phyloP scores from a whole-genome alignment of 2,113 vertebrate species.

The Hemichromis elongatus region DNA sequence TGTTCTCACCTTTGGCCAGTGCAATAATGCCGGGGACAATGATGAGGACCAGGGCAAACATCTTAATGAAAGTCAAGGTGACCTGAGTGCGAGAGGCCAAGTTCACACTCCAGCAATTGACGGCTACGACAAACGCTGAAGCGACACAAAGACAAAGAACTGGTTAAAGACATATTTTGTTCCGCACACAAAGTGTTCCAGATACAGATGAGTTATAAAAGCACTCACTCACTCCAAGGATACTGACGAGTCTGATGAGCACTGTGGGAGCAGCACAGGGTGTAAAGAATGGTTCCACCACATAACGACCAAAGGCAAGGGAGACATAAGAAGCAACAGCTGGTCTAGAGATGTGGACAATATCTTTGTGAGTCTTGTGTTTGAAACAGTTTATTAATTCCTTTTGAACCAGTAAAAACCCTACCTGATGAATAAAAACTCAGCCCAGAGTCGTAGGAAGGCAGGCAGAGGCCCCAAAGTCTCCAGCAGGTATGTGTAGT shows the following conservation, averaged over 20 bases:
- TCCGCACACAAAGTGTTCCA: background rate
- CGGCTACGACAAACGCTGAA: constrained; percentile 74
- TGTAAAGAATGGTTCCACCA: constrained; percentile 80
- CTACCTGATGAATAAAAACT: constrained; percentile 81
- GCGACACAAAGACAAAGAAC: background rate
- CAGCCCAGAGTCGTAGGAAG: constrained; percentile 83
- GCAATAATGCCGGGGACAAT: constrained; percentile 82
- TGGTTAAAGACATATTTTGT: background rate
- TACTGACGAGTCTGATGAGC: constrained; percentile 76
- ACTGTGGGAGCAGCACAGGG: constrained; percentile 77
- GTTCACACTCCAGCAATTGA: constrained; percentile 87
- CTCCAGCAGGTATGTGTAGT: constrained; percentile 86
- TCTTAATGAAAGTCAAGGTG: constrained; percentile 76
- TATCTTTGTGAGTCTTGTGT: background rate
- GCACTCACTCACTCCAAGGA: constrained; percentile 83
- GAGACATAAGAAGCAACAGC: constrained; percentile 78
- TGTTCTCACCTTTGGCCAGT: constrained; percentile 74
- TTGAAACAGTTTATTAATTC: background rate
- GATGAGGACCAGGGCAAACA: constrained; percentile 79
- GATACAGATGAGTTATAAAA: background rate
- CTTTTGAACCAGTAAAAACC: background rate
- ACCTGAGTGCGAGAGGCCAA: constrained; percentile 78
- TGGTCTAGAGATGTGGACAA: constrained; percentile 68
- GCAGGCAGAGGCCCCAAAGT: constrained; percentile 82
- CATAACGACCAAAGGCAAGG: constrained; percentile 84